Percentiles rank a stretch among this genome's conserved stretches.
Evolutionary conservation across 2,797 vertebrate genomes (phyloP).

Genomic region (Psittacula echo): DNA sequence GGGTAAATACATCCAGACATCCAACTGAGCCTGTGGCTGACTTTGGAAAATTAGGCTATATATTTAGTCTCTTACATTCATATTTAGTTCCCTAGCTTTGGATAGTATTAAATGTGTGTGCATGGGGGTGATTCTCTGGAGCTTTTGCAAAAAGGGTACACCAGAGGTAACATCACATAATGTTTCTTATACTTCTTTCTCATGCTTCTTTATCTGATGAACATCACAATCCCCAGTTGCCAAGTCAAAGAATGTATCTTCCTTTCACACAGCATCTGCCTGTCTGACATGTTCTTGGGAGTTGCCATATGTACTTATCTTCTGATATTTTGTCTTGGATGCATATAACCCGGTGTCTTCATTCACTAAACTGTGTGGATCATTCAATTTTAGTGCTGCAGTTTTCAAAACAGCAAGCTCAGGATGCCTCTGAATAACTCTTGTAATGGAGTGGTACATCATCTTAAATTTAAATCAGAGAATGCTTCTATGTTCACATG

Average conservation of each 20-base stretch:
- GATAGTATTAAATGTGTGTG: not conserved
- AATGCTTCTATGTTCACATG: not conserved
- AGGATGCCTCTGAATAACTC: not conserved
- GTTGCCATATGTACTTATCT: constrained; percentile 22
- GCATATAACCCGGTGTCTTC: not conserved
- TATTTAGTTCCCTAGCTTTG: not conserved
- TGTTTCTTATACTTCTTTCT: not conserved
- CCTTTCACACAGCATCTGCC: constrained; percentile 25
- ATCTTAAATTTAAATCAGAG: not conserved
- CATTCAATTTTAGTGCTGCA: not conserved
- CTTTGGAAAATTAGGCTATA: not conserved
- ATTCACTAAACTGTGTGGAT: not conserved
- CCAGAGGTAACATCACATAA: not conserved
- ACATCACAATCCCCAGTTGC: not conserved
- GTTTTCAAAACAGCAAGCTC: not conserved
- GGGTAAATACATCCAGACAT: constrained; percentile 19
- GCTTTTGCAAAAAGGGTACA: not conserved
- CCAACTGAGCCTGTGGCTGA: not conserved
- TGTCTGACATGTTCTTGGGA: not conserved
- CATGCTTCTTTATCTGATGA: not conserved
- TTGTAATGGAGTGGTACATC: not conserved
- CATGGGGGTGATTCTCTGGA: not conserved
- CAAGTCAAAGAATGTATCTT: constrained; percentile 11
- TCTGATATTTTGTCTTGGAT: not conserved
- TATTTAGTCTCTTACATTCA: not conserved